Conservation (phyloP, 35 echinoderm and acorn worm species). For the Antedon bifida region DNA sequence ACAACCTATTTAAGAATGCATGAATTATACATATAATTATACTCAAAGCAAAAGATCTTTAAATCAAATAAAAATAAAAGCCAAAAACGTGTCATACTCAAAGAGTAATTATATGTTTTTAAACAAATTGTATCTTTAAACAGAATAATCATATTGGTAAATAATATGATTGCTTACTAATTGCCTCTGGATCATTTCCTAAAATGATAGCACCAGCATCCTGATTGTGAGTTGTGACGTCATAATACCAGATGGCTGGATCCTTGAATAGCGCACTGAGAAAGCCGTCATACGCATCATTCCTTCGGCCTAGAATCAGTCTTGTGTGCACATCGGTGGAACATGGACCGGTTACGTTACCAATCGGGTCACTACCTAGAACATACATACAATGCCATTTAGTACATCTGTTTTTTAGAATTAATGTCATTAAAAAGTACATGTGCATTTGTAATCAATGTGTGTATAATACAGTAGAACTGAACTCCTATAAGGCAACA, state of each 20-base stretch:
- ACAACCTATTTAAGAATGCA: too few relatives aligned
- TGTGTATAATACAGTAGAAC: too few relatives aligned
- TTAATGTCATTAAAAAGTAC: too few relatives aligned
- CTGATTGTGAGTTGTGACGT: constrained; percentile 31
- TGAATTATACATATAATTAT: too few relatives aligned
- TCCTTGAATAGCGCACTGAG: constrained; percentile 49
- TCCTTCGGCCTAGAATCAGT: constrained; percentile 49
- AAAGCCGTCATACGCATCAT: constrained; percentile 44
- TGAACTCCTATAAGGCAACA: too few relatives aligned
- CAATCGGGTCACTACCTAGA: neutral
- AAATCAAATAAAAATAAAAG: too few relatives aligned
- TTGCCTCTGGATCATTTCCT: constrained; percentile 45
- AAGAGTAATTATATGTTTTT: too few relatives aligned
- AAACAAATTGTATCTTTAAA: too few relatives aligned
- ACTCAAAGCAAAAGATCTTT: too few relatives aligned
- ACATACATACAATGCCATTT: neutral
- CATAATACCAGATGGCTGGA: constrained; percentile 66
- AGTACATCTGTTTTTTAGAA: too few relatives aligned
- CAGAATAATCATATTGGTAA: neutral
- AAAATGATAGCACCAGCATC: constrained; percentile 20
- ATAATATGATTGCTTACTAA: constrained; percentile 8
- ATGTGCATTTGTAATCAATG: too few relatives aligned
- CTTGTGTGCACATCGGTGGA: constrained; percentile 18
- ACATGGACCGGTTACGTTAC: neutral
- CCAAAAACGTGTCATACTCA: too few relatives aligned